Percentiles rank a stretch among this genome's conserved stretches.
Conservation (phyloP, 2,888 invertebrate genomes). For the Teleiodes luculella region DNA sequence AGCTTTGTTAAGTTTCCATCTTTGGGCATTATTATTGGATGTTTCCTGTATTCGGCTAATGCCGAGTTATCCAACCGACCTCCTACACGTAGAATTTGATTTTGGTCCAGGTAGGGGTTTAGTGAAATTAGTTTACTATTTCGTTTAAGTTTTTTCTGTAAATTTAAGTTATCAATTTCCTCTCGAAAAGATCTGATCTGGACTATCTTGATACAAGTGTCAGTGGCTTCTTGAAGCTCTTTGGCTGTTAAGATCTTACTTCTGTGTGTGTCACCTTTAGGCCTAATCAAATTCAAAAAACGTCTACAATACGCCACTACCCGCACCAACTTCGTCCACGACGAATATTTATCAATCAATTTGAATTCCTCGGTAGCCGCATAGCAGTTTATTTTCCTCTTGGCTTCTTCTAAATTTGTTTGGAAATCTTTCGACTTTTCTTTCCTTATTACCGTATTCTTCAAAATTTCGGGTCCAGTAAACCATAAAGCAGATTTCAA, state of each 20-base stretch:
- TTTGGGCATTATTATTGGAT: slow-evolving; percentile 21
- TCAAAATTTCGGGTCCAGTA: background rate
- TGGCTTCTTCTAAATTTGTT: background rate
- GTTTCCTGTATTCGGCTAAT: slow-evolving; percentile 10
- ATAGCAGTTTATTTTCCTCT: background rate
- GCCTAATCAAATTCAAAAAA: background rate
- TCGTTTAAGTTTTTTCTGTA: background rate
- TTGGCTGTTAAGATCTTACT: background rate
- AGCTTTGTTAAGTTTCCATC: slow-evolving; percentile 17
- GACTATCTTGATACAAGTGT: background rate
- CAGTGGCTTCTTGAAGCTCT: background rate
- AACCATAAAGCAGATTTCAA: background rate
- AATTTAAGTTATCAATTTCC: background rate
- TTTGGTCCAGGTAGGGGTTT: background rate
- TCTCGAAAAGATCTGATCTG: background rate
- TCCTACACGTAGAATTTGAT: background rate
- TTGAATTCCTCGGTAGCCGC: background rate
- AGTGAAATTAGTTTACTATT: background rate
- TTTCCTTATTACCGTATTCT: background rate
- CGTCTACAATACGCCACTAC: background rate
- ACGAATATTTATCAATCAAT: background rate
- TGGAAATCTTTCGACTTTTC: background rate
- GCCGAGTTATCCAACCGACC: background rate
- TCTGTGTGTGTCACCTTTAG: background rate
- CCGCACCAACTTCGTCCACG: background rate